Base-by-base conservation (phyloP, 1,140 invertebrate species). In the Lysiphlebus fabarum region DNA sequence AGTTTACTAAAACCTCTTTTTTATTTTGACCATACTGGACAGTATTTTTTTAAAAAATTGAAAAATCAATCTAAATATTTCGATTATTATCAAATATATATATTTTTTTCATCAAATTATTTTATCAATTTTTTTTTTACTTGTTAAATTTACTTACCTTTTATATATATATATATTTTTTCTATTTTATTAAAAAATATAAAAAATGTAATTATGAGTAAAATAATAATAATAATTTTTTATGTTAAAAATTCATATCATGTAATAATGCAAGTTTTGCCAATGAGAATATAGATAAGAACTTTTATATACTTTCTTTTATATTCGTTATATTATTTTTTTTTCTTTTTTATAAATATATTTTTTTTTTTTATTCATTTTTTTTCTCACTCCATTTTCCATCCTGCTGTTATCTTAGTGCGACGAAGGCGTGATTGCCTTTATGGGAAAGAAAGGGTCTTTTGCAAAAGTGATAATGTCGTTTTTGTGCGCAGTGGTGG, bases 371-470 rank as follows among this genome's bases (percentile, higher is more conserved):
- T 43, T 50, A 36, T 58, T 53, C 48, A 34, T 26, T 53, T 45
- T 44, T 34, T 43, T 54, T 56, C 53, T 45, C 48, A 17, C 14
- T n/a, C 65, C 59, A 67, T 67, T 69, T 69, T 69, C 71, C 72
- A 74, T 77, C 76, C 73, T 70, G 62, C 67, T 65, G 74, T 76
- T 76, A 76, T 78, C 74, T 77, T 69, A 66, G 68, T 66, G 65
- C 67, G 71, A 69, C 72, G 73, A 77, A 77, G 74, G 74, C 74
- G 71, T 77, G 76, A 78, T 78, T 78, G 74, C 74, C 74, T 78
- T 77, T 78, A 78, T 78, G 72, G 75, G 75, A 74, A 74, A 78
- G 77, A 75, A 78, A 78, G 77, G 75, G 73, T 73, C 77, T 74
- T 72, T 77, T 73, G 75, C 69, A 68, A 68, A 68, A 65, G 74